Evolutionary conservation across 2,113 vertebrate genomes (phyloP).

Genomic region (Xenopus tropicalis): DNA sequence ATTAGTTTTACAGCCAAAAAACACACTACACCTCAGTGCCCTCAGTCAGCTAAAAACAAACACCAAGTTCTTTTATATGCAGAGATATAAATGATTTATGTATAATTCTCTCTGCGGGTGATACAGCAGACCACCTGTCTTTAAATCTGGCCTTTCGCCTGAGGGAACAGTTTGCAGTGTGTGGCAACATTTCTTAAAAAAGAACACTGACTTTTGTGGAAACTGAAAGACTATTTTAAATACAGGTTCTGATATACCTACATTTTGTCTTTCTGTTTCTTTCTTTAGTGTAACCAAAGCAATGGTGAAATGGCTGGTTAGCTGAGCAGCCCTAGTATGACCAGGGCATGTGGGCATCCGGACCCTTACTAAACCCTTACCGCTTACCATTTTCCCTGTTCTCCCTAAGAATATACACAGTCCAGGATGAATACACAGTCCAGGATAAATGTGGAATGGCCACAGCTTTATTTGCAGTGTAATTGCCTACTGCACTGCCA

Average conservation of each 20-base stretch:
- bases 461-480: too few relatives aligned
- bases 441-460: too few relatives aligned
- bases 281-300: too few relatives aligned
- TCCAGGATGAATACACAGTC: too few relatives aligned
- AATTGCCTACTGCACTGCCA: too few relatives aligned
- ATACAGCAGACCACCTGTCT: constrained; percentile 22
- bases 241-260: neutral
- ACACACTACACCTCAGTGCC: constrained; percentile 8
- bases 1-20: neutral
- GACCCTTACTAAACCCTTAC: too few relatives aligned
- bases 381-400: too few relatives aligned
- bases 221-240: neutral
- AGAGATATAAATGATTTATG: constrained; percentile 13
- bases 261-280: too few relatives aligned
- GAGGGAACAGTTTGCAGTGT: constrained; percentile 6
- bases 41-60: neutral
- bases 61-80: neutral
- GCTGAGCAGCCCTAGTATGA: too few relatives aligned
- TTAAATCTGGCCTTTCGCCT: constrained; percentile 23
- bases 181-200: neutral
- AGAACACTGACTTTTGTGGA: constrained; percentile 12
- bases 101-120: constrained; percentile 12
- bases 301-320: too few relatives aligned
- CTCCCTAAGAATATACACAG: too few relatives aligned
- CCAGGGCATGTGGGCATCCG: too few relatives aligned